Evolutionary conservation across 1,140 invertebrate genomes (phyloP).

Genomic region (Alviniconcha marisindica): DNA sequence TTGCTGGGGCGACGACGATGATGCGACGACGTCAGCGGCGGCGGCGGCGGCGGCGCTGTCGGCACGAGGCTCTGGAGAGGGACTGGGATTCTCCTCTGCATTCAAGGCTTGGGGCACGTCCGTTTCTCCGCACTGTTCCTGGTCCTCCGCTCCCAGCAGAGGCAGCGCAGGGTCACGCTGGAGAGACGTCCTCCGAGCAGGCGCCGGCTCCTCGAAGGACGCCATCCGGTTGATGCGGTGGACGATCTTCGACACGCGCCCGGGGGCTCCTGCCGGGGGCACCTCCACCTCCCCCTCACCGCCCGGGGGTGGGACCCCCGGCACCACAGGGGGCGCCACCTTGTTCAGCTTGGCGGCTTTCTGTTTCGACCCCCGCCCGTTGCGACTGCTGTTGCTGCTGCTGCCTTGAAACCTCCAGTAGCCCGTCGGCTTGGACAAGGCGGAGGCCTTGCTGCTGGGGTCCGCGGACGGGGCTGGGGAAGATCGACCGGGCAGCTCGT

Average conservation of each 20-base stretch:
- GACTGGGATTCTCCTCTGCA: too few relatives aligned
- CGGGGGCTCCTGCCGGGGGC: not conserved
- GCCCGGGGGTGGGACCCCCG: not conserved
- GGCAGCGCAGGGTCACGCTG: not conserved
- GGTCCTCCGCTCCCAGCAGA: too few relatives aligned
- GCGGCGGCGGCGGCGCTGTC: too few relatives aligned
- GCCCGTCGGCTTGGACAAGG: not conserved
- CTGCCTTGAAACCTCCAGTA: slow-evolving; percentile 25
- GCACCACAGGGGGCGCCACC: slow-evolving; percentile 28
- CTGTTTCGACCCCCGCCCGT: not conserved
- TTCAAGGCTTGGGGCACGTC: too few relatives aligned
- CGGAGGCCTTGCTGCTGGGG: not conserved
- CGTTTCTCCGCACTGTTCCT: too few relatives aligned
- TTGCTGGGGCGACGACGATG: too few relatives aligned
- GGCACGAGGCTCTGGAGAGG: too few relatives aligned
- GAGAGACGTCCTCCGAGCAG: not conserved
- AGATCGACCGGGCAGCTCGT: not conserved
- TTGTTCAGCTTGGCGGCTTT: slow-evolving; percentile 14
- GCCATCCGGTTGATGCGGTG: slow-evolving; percentile 25
- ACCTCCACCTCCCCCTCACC: not conserved
- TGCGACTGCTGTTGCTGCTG: not conserved
- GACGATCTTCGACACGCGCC: slow-evolving; percentile 25
- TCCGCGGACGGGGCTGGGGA: not conserved
- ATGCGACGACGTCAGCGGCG: too few relatives aligned
- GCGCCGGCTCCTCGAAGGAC: not conserved